phyloP scores from a whole-genome alignment of 2,888 invertebrate species.

The Meliscaeva auricollis region DNA sequence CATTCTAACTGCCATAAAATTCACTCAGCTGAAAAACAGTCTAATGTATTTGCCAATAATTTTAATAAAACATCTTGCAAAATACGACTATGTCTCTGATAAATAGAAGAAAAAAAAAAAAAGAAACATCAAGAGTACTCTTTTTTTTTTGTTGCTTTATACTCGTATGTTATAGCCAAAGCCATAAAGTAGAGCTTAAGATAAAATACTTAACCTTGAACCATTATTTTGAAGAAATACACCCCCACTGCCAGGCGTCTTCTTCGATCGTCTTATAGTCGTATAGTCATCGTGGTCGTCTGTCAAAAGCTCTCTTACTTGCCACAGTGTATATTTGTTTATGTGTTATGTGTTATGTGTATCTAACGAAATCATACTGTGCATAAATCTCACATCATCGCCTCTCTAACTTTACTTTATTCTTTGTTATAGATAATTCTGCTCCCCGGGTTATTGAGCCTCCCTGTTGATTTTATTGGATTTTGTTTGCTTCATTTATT shows the following conservation, averaged over 20 bases:
- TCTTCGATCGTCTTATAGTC: not conserved
- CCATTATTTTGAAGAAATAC: not conserved
- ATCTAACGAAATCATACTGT: not conserved
- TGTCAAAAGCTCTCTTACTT: conserved; percentile 11
- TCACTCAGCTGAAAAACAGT: conserved; percentile 12
- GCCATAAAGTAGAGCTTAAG: conserved; percentile 24
- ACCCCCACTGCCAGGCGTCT: not conserved
- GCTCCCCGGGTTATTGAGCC: conserved; percentile 33
- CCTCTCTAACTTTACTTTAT: conserved; percentile 9
- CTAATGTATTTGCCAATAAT: conserved; percentile 30
- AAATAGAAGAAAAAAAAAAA: not conserved
- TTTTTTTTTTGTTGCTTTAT: not conserved
- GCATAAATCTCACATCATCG: conserved; percentile 40
- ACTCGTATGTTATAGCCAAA: conserved; percentile 14
- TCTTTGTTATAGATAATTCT: conserved; percentile 9
- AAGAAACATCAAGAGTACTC: not conserved
- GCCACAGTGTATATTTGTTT: not conserved
- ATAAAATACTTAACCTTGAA: conserved; percentile 33
- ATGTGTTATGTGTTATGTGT: not conserved
- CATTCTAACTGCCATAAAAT: not conserved
- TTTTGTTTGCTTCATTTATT: conserved; percentile 41
- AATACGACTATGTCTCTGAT: not conserved
- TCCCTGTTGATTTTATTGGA: conserved; percentile 42
- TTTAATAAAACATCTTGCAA: conserved; percentile 17
- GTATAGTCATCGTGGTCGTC: not conserved